These are phyloP conservation scores for Colletes gigas DNA, from an alignment of 1,140 invertebrate genomes.

Conservation along the genomic window DNA sequence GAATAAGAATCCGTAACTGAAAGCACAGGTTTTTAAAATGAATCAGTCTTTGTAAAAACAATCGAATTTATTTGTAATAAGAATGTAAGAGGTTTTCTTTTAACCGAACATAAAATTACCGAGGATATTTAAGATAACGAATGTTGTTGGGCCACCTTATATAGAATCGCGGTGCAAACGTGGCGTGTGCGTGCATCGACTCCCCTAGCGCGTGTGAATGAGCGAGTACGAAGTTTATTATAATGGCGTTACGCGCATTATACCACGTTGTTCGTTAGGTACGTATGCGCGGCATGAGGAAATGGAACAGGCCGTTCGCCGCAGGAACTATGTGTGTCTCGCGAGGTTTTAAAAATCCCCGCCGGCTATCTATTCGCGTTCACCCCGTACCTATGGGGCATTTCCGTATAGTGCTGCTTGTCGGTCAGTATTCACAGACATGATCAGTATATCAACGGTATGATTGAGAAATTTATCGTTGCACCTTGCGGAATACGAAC, in stretches of 20 bases:
- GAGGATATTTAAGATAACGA: too few relatives aligned
- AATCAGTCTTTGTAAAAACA: too few relatives aligned
- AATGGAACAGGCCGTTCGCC: slow-evolving; percentile 32
- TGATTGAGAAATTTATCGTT: slow-evolving; percentile 36
- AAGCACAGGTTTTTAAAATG: too few relatives aligned
- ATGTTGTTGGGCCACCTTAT: too few relatives aligned
- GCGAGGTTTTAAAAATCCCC: slow-evolving; percentile 30
- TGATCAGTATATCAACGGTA: neutral
- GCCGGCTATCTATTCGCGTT: slow-evolving; percentile 11
- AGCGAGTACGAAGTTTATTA: slow-evolving; percentile 56
- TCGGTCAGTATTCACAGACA: neutral
- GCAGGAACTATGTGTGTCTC: slow-evolving; percentile 20
- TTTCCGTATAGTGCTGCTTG: neutral
- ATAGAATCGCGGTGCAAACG: too few relatives aligned
- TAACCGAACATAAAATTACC: too few relatives aligned
- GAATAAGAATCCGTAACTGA: too few relatives aligned
- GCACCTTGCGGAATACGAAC: neutral
- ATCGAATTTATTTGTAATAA: too few relatives aligned
- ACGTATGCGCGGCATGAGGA: slow-evolving; percentile 54
- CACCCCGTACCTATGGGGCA: slow-evolving; percentile 19
- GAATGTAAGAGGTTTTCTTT: too few relatives aligned
- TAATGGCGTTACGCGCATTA: slow-evolving; percentile 58
- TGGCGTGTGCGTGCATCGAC: neutral
- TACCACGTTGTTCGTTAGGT: slow-evolving; percentile 46
- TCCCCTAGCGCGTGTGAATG: slow-evolving; percentile 37